Evolutionary conservation across 1,140 invertebrate genomes (phyloP), one percentile per base, ranked within the genome.

Genomic region (Zaprionus davidi): DNA sequence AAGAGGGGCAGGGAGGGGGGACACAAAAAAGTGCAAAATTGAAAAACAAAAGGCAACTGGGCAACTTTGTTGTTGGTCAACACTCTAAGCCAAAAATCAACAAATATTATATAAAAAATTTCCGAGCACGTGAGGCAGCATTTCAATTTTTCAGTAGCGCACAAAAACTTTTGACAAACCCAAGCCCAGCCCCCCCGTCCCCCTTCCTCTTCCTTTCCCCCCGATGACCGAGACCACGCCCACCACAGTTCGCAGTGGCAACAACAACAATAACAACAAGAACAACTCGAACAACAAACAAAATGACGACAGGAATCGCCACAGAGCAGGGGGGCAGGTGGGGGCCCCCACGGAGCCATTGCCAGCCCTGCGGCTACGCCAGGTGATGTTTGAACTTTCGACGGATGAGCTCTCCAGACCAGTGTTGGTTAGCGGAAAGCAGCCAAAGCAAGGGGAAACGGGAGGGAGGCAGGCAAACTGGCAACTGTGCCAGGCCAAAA

Each of bases 51-150:
- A 88, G 84, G 81, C 77, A 83, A 88, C 77, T 75, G 78, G 71
- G 53, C 36, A 85, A 87, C 85, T 87, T 88, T 88, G 81, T 90
- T 90, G 88, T 90, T 84, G 85, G 85, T 90, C 85, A 90, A 90
- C 86, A 90, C 85, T 90, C 85, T 90, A 90, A 90, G 86, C 85
- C 86, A 90, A 90, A 90, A 90, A 90, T 90, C 86, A 90, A 90
- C 85, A 90, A 90, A 90, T 85, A 83, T 83, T 85, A 90, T 85
- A 83, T 83, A 87, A 87, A 87, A 87, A 87, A 83, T 82, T 87
- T 76, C 44, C 36, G 55, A 75, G 84, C 84, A 90, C 85, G 85
- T 90, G 85, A 90, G 85, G 86, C 65, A 82, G 86, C 85, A 90
- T 90, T 90, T 90, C 85, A 90, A 90, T 90, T 90, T 90, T 90